A percentile compares a stretch with the other conserved stretches of the same genome.
phyloP scores from a whole-genome alignment of 2,113 vertebrate genomes.

The Trochalopteron elliotii region DNA sequence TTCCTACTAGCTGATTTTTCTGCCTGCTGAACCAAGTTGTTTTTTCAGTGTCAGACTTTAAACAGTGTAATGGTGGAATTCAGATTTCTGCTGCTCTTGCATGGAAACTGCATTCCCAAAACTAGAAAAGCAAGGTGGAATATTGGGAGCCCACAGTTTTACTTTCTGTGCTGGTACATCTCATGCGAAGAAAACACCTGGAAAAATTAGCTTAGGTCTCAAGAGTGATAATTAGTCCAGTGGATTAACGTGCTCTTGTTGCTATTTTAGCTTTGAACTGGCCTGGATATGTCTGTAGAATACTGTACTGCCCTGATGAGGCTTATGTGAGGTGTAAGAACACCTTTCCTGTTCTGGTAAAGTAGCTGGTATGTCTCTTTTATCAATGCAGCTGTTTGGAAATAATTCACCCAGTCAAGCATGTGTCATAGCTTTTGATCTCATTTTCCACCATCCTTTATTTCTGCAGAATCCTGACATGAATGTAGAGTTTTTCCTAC shows the following conservation, averaged over 20 bases:
- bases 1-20: not conserved
- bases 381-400: not conserved
- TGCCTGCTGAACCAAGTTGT: not conserved
- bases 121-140: not conserved
- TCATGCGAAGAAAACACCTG: not conserved
- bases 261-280: constrained; percentile 37
- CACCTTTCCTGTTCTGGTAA: not conserved
- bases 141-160: not conserved
- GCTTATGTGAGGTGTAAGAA: not conserved
- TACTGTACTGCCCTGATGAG: not conserved
- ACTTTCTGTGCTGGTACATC: not conserved
- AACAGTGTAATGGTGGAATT: not conserved
- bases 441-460: not conserved
- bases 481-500: not conserved
- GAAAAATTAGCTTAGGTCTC: not conserved
- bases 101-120: not conserved
- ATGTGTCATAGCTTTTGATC: not conserved
- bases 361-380: not conserved
- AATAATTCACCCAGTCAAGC: not conserved
- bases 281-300: not conserved
- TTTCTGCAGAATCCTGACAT: not conserved
- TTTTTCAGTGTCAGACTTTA: not conserved
- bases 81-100: not conserved
- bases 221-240: constrained; percentile 7
- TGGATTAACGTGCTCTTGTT: constrained; percentile 13